Base-by-base conservation (phyloP, 2,797 vertebrate species). In the Dryobates pubescens region DNA sequence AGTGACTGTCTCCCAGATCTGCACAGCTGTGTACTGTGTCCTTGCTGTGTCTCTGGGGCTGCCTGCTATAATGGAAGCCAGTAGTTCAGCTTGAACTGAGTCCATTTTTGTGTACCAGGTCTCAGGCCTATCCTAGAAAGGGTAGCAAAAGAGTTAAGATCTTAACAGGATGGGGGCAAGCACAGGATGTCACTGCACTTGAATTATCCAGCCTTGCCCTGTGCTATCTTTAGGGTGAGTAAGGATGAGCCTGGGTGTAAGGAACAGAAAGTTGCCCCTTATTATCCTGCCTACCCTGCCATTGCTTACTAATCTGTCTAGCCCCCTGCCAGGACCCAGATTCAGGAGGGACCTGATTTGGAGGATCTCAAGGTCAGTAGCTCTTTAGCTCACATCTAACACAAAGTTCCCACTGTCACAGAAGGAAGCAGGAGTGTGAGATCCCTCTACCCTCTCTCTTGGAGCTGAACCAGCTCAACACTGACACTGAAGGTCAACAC, bases 21-120 rank as follows among this genome's bases (percentile, higher is more conserved):
- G 59, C 6, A 0, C 5, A 59, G 73, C 32, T 83, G 19, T 45
- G 30, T 64, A 27, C 19, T 54, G 49, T 10, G 49, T 54, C 38
- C 30, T 83, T 89, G 68, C 30, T 1, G 1, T 26, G 19, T 97
- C 92, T 92, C 89, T 82, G 78, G 95, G 72, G 38, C 94, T 86
- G 30, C 97, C 94, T 49, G 92, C 79, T 76, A 76, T 96, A 88
- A 96, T 98, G 77, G 94, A 97, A 6, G 86, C 79, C 82, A 98
- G 84, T 82, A 97, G 97, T 86, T 98, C 97, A 57, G 98, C 97
- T 92, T 98, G 98, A 85, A 97, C 87, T 68, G 90, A 94, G 82
- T 98, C 96, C 64, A 98, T 95, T 76, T 97, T 97, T 96, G 97
- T 95, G 93, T 98, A 98, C 75, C 98, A 81, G 23, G 94, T 96